These are phyloP conservation scores for Takifugu ocellatus DNA, from an alignment of 2,797 vertebrate species.

Conservation along the genomic window DNA sequence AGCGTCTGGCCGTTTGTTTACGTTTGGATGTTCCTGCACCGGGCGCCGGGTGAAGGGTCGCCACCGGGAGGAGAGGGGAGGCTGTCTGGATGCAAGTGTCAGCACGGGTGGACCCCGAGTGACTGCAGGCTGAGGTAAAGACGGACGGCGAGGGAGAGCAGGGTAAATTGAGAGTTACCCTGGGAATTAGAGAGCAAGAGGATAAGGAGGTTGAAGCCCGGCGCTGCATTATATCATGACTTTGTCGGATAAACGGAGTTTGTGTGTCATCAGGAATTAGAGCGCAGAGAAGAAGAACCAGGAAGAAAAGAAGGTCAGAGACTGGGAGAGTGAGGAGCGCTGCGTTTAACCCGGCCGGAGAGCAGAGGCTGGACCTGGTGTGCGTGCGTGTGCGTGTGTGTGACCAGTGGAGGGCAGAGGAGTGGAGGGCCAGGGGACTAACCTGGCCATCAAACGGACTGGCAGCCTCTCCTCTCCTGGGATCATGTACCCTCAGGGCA, in stretches of 20 bases:
- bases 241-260: constrained; percentile 45
- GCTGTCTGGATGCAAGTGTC: constrained; percentile 66
- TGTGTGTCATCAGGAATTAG: constrained; percentile 50
- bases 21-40: constrained; percentile 57
- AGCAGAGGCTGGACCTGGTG: constrained; percentile 45
- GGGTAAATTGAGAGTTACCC: constrained; percentile 53
- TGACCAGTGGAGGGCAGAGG: constrained; percentile 69
- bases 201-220: constrained; percentile 53
- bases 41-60: constrained; percentile 63
- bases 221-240: constrained; percentile 50
- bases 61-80: constrained; percentile 39
- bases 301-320: constrained; percentile 19
- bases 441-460: constrained; percentile 74
- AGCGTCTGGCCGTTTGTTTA: constrained; percentile 58
- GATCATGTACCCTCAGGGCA: constrained; percentile 92
- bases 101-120: constrained; percentile 64
- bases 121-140: constrained; percentile 56
- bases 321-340: constrained; percentile 39
- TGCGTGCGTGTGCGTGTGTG: constrained; percentile 39
- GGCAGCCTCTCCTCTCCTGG: constrained; percentile 71
- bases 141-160: constrained; percentile 39
- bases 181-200: constrained; percentile 16
- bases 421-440: constrained; percentile 74
- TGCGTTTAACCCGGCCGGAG: constrained; percentile 36
- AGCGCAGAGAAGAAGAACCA: constrained; percentile 20